Conservation (phyloP, 2,797 vertebrate genomes). For the Eidolon dupreanum region DNA sequence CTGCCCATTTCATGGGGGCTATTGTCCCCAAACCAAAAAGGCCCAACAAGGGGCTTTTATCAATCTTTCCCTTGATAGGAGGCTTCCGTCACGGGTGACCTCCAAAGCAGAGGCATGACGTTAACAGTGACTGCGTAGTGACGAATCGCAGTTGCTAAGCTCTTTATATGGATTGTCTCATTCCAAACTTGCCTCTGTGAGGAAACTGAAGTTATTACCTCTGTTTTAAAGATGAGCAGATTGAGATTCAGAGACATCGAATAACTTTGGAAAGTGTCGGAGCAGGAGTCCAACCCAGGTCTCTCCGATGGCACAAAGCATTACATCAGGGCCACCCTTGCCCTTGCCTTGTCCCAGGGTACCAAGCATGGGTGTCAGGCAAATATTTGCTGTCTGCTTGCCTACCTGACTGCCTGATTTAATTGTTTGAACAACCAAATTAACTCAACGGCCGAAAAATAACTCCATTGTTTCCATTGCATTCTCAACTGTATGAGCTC, state of each 20-base stretch:
- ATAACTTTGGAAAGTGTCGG: not conserved
- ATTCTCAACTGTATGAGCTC: not conserved
- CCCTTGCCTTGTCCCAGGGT: not conserved
- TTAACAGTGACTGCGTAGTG: rapidly evolving
- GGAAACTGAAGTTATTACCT: no score
- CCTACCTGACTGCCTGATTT: not conserved
- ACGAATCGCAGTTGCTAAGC: not conserved
- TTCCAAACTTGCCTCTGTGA: not conserved
- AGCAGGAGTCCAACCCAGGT: not conserved
- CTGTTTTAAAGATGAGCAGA: not conserved
- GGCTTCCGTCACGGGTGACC: not conserved
- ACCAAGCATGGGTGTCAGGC: not conserved
- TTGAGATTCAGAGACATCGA: not conserved
- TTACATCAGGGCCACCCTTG: rapidly evolving
- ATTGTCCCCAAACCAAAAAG: not conserved
- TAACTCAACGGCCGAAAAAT: not conserved
- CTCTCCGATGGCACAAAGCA: rapidly evolving
- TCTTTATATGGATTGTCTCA: rapidly evolving
- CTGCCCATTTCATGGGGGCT: not conserved
- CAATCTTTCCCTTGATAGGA: not conserved
- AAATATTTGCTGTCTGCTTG: not conserved
- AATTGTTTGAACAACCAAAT: conserved; percentile 29
- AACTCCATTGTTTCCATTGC: not conserved
- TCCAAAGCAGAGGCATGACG: not conserved
- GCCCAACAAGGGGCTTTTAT: not conserved